Evolutionary conservation across 2,888 invertebrate genomes (phyloP).

Genomic region (Panopea generosa): DNA sequence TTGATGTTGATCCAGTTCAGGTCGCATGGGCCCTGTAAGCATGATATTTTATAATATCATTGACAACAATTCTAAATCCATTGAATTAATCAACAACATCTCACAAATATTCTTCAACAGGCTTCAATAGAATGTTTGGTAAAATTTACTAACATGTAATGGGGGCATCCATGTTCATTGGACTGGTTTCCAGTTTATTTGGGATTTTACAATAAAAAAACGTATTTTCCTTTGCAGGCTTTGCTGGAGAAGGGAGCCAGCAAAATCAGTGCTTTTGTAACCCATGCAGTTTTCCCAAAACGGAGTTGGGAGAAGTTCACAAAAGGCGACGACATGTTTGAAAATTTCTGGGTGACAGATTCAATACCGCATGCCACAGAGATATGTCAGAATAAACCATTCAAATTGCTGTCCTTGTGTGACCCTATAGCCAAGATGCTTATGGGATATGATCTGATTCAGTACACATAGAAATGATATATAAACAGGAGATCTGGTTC

Average conservation of each 20-base stretch:
- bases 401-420: conserved; percentile 82
- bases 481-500: too few species aligned
- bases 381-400: conserved; percentile 82
- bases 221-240: conserved; percentile 78
- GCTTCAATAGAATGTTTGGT: too few species aligned
- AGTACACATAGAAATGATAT: conserved; percentile 20
- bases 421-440: conserved; percentile 82
- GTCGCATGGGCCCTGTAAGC: too few species aligned
- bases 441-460: conserved; percentile 82
- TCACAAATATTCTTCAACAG: too few species aligned
- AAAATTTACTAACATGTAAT: too few species aligned
- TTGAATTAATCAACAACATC: too few species aligned
- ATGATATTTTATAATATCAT: too few species aligned
- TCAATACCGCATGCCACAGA: conserved; percentile 84
- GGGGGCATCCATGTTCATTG: too few species aligned
- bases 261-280: conserved; percentile 84
- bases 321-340: conserved; percentile 74
- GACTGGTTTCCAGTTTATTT: too few species aligned
- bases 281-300: conserved; percentile 85
- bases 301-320: conserved; percentile 84
- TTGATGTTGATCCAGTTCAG: too few species aligned
- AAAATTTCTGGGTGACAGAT: conserved; percentile 85
- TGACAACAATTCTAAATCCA: too few species aligned
- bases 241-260: conserved; percentile 80
- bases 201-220: too few species aligned